Base-by-base conservation (phyloP, 2,113 vertebrate species). In the Corydoras sp. region DNA sequence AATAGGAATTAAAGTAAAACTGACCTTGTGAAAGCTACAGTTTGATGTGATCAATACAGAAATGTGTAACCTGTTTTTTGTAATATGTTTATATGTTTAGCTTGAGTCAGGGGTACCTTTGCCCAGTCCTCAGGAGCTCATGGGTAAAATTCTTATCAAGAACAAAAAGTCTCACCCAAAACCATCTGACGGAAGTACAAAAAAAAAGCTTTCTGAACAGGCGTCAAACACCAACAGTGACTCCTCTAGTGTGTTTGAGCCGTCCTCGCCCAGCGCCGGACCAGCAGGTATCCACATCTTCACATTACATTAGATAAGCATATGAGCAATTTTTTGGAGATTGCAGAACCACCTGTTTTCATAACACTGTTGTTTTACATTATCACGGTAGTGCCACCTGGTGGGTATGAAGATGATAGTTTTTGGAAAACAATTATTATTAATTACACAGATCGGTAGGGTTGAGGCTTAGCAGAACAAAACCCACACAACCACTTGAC, bases 151-250 rank as follows among this genome's bases (percentile, higher is more conserved):
- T 50, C 89, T 99, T 72, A 92, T 99, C 81, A 99, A 99, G 86
- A 99, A 99, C 86, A 99, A 99, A 84, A 99, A 99, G 84, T 98
- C 97, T 53, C 95, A 91, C 0, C 92, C 95, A 73, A 99, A 99
- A 81, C 93, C 94, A 0, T 85, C 91, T 2, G 91, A 92, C 5
- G 92, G 90, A 59, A 91, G 91, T 3, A 90, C 91, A 14, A 94
- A 92, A 83, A 98, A 97, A 88, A 93, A 95, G 77, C 89, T 95
- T 49, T 87, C 88, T 0, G 97, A 99, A 79, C 95, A 97, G 74
- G 90, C 92, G 11, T 95, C 95, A 80, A 98, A 93, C 87, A 93
- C 93, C 0, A 95, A 87, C 89, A 94, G 91, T 0, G 93, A 94
- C 66, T 86, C 91, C 0, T 94, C 93, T 53, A 92, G 90, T 1